phyloP scores from a whole-genome alignment of 53 echinoderm and acorn worm species.

The Holothuria scabra region DNA sequence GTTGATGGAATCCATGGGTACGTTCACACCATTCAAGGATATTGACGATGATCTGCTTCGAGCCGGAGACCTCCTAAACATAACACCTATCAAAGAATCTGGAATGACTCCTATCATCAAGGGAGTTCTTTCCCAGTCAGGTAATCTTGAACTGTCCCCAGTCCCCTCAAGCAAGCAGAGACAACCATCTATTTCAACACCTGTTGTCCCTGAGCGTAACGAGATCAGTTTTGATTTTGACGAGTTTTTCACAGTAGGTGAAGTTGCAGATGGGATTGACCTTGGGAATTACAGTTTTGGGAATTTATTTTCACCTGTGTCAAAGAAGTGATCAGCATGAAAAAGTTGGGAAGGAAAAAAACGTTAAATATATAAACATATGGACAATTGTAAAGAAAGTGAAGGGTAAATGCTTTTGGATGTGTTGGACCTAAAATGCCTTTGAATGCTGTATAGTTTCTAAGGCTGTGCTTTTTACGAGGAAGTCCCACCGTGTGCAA shows the following conservation, averaged over 20 bases:
- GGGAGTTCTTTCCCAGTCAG: conserved; percentile 1
- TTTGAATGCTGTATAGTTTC: too few species aligned
- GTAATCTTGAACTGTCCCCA: conserved; percentile 3
- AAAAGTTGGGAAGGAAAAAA: background rate
- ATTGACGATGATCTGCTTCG: background rate
- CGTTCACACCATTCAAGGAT: conserved; percentile 32
- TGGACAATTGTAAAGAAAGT: too few species aligned
- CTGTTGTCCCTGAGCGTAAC: background rate
- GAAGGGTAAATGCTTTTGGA: too few species aligned
- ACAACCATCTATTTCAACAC: background rate
- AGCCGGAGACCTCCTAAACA: background rate
- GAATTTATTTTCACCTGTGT: conserved; percentile 34
- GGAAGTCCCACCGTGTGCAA: too few species aligned
- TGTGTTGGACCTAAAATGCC: too few species aligned
- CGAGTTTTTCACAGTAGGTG: background rate
- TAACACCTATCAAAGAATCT: conserved; percentile 33
- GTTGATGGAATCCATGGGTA: conserved; percentile 38
- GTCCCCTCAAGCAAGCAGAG: background rate
- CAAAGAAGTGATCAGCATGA: background rate
- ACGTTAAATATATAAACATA: too few species aligned
- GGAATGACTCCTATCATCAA: conserved; percentile 39
- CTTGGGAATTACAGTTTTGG: conserved; percentile 7
- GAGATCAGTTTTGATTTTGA: conserved; percentile 35
- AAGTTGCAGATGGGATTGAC: background rate
- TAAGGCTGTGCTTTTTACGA: too few species aligned